Percentiles rank a stretch among this genome's conserved stretches.
Evolutionary conservation across 2,888 invertebrate species (phyloP).

Genomic region (Polydrusus tereticollis): DNA sequence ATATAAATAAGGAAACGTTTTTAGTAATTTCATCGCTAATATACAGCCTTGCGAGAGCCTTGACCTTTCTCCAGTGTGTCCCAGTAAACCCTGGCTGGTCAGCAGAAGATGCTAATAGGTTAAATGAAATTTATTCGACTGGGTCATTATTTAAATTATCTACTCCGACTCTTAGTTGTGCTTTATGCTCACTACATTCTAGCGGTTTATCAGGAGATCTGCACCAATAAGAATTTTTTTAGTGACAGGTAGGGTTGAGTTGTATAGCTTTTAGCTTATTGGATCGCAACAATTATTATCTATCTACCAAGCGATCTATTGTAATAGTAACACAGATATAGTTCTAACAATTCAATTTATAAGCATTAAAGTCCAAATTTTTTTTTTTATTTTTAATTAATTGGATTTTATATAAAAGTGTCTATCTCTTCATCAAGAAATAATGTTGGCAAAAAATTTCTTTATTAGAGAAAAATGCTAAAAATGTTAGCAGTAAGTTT

Average conservation of each 20-base stretch:
- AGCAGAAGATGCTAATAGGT: constrained; percentile 54
- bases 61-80: constrained; percentile 54
- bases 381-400: too few relatives aligned
- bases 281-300: too few relatives aligned
- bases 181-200: constrained; percentile 33
- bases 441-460: too few relatives aligned
- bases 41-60: constrained; percentile 51
- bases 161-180: constrained; percentile 33
- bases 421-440: too few relatives aligned
- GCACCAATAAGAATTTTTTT: constrained; percentile 16
- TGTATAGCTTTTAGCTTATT: too few relatives aligned
- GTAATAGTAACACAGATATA: too few relatives aligned
- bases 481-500: too few relatives aligned
- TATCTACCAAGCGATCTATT: background rate
- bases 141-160: constrained; percentile 56
- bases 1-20: constrained; percentile 19
- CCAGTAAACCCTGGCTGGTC: constrained; percentile 54
- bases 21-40: constrained; percentile 17
- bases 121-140: constrained; percentile 56
- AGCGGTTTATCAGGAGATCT: background rate
- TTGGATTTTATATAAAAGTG: too few relatives aligned
- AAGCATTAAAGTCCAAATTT: too few relatives aligned
- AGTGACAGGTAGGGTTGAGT: too few relatives aligned
- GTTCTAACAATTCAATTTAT: too few relatives aligned
- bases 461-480: too few relatives aligned